Evolutionary conservation across 2,113 vertebrate genomes (phyloP).

Genomic region (Asarcornis scutulata): DNA sequence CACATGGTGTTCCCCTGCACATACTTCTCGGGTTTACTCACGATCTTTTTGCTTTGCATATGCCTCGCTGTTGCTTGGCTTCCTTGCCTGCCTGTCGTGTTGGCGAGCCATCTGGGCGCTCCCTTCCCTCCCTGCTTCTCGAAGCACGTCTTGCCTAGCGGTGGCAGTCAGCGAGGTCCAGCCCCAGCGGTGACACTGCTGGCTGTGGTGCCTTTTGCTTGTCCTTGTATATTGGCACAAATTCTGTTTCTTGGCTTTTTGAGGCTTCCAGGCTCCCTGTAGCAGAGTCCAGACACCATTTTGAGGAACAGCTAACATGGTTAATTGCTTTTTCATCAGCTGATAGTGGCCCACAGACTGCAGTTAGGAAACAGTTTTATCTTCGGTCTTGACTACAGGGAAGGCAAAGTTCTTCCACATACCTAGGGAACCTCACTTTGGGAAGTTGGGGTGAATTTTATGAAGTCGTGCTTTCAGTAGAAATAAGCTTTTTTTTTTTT

Average conservation of each 20-base stretch:
- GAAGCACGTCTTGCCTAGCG: neutral
- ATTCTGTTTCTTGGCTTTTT: neutral
- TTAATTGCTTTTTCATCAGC: neutral
- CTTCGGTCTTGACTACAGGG: neutral
- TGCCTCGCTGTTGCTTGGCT: constrained; percentile 30
- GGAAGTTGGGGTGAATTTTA: neutral
- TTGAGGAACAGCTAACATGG: neutral
- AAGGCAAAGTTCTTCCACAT: neutral
- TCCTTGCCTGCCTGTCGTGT: constrained; percentile 9
- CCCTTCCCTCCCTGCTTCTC: neutral
- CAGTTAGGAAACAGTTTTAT: neutral
- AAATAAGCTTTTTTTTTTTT: neutral
- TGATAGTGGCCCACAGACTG: neutral
- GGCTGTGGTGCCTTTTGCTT: constrained; percentile 24
- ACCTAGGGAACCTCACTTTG: neutral
- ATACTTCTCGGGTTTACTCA: neutral
- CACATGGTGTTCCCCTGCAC: constrained; percentile 12
- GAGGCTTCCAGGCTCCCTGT: neutral
- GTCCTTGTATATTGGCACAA: neutral
- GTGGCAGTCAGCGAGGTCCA: constrained; percentile 47
- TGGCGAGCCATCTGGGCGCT: constrained; percentile 31
- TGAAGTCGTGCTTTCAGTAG: neutral
- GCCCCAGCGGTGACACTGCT: neutral
- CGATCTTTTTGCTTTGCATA: constrained; percentile 37
- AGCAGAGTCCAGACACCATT: neutral